These are phyloP conservation scores for Podiceps cristatus DNA, from an alignment of 2,113 vertebrate genomes.

Conservation along the genomic window DNA sequence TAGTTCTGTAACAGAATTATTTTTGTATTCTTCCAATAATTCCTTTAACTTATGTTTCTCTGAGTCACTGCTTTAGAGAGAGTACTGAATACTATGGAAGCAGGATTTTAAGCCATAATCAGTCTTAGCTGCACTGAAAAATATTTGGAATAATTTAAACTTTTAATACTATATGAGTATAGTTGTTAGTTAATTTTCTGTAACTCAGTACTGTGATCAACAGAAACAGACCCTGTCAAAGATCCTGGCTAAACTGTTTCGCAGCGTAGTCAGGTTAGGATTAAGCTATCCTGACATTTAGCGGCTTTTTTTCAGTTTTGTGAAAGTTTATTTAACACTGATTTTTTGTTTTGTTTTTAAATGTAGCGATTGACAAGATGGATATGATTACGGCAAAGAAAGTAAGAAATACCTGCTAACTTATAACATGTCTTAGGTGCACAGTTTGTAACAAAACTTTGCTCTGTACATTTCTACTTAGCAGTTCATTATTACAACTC, in stretches of 20 bases:
- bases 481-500: not conserved
- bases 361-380: slow-evolving; percentile 84
- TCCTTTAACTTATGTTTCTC: not conserved
- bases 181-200: not conserved
- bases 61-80: not conserved
- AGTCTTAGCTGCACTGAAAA: not conserved
- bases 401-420: slow-evolving; percentile 66
- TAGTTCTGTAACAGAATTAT: not conserved
- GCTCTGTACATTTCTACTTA: not conserved
- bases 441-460: not conserved
- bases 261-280: not conserved
- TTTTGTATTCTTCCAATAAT: not conserved
- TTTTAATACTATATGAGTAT: not conserved
- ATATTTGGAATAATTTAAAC: not conserved
- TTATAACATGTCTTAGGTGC: not conserved
- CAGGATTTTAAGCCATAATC: not conserved
- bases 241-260: not conserved
- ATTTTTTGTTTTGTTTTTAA: not conserved
- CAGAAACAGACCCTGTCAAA: not conserved
- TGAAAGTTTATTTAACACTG: not conserved
- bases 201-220: not conserved
- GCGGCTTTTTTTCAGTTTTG: not conserved
- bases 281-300: not conserved
- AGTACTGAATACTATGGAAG: not conserved
- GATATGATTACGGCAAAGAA: slow-evolving; percentile 82